Percentiles rank a stretch among this genome's conserved stretches.
These are phyloP conservation scores for Oreochromis grahami DNA, from an alignment of 2,797 vertebrate species.

Conservation along the genomic window DNA sequence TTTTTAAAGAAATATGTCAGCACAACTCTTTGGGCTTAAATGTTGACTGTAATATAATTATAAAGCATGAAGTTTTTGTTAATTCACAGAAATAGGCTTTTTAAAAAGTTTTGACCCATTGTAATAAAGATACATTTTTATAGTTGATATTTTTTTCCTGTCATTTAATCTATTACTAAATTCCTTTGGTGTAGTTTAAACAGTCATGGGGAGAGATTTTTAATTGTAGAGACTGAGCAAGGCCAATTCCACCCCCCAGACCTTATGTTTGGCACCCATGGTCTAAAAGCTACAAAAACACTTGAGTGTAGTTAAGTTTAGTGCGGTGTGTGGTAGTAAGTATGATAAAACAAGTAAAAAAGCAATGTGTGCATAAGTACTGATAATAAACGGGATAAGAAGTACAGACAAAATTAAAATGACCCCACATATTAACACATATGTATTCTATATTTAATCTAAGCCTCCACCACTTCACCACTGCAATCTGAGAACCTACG, in stretches of 20 bases:
- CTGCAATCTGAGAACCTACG: not conserved
- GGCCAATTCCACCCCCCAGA: fast-evolving
- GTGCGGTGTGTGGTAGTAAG: not conserved
- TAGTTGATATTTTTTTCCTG: not conserved
- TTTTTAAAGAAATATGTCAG: not conserved
- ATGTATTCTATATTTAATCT: not conserved
- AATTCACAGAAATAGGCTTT: fast-evolving
- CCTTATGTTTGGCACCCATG: not conserved
- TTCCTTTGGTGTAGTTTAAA: not conserved
- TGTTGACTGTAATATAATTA: not conserved
- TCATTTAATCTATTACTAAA: not conserved
- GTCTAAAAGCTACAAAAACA: not conserved
- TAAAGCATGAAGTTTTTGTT: fast-evolving
- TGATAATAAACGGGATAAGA: not conserved
- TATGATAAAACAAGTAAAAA: not conserved
- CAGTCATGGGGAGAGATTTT: not conserved
- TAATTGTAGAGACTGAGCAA: not conserved
- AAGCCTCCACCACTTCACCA: not conserved
- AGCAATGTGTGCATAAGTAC: not conserved
- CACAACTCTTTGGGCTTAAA: not conserved
- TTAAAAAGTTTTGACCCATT: not conserved
- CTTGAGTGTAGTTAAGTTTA: not conserved
- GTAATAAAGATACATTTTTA: not conserved
- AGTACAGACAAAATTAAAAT: not conserved
- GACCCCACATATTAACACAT: not conserved